These are phyloP conservation scores for Ostrea denselamellosa DNA, from an alignment of 1,140 invertebrate species.

Conservation along the genomic window DNA sequence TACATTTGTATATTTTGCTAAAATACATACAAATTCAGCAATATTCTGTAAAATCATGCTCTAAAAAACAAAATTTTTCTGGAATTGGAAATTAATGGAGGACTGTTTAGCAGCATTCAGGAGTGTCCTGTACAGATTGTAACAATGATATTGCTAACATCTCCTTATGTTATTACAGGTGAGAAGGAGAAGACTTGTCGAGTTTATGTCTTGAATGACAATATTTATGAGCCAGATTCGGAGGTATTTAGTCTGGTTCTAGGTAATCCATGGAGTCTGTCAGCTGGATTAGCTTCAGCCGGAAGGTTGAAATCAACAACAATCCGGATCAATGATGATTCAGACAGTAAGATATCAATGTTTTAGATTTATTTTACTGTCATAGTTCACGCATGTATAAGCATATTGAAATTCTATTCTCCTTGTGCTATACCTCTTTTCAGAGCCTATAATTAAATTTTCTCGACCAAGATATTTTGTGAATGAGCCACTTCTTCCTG, in stretches of 20 bases:
- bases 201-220: conserved; percentile 75
- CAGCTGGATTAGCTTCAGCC: conserved; percentile 69
- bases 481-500: conserved; percentile 76
- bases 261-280: conserved; percentile 71
- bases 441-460: conserved; percentile 77
- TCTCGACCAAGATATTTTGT: conserved; percentile 72
- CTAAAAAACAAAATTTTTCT: too few species aligned
- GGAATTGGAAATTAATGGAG: too few species aligned
- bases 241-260: conserved; percentile 77
- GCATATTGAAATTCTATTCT: not conserved
- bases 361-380: not conserved
- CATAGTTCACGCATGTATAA: not conserved
- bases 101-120: too few species aligned
- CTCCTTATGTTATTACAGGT: conserved; percentile 62
- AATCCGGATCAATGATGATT: conserved; percentile 75
- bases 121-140: too few species aligned
- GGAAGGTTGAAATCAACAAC: conserved; percentile 72
- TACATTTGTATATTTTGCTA: too few species aligned
- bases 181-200: conserved; percentile 75
- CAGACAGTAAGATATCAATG: conserved; percentile 75
- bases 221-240: conserved; percentile 69
- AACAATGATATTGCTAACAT: not conserved
- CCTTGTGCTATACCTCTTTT: not conserved
- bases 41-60: too few species aligned
- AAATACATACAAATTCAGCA: too few species aligned